Conservation (phyloP, 2,888 invertebrate species). For the Chorisops tibialis region DNA sequence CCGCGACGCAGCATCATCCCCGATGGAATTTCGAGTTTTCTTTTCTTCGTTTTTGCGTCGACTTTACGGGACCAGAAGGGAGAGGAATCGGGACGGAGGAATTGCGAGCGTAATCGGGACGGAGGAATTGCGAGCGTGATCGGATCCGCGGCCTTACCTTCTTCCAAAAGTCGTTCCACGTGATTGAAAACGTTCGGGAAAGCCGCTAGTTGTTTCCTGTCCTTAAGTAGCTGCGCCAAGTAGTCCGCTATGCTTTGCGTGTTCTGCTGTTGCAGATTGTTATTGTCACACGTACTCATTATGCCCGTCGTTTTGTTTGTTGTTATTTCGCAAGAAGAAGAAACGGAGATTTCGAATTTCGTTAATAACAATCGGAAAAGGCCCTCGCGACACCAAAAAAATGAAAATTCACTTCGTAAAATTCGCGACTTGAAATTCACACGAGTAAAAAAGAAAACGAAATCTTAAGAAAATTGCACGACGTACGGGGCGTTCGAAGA, state of each 20-base stretch:
- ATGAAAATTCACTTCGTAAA: no score
- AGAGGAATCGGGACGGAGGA: not conserved
- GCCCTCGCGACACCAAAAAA: no score
- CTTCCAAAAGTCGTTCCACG: conserved; percentile 97
- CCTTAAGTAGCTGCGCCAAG: conserved; percentile 99
- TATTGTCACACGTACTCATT: conserved; percentile 53
- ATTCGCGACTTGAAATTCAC: no score
- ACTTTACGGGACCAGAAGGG: no score
- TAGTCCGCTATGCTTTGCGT: conserved; percentile 99
- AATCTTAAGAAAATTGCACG: no score
- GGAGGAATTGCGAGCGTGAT: not conserved
- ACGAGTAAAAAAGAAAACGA: no score
- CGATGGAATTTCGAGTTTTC: not conserved
- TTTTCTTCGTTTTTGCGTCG: no score
- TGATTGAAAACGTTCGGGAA: conserved; percentile 99
- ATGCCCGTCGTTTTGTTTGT: conserved; percentile 34
- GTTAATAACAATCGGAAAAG: no score
- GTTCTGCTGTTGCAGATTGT: conserved; percentile 57
- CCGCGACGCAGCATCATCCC: not conserved
- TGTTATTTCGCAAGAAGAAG: no score
- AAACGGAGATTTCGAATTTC: no score
- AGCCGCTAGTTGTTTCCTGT: conserved; percentile 99
- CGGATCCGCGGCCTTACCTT: conserved; percentile 69
- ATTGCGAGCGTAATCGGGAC: no score
- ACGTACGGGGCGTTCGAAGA: no score